These are phyloP conservation scores for Alligator sinensis DNA, from an alignment of 2,113 vertebrate species.

Conservation along the genomic window DNA sequence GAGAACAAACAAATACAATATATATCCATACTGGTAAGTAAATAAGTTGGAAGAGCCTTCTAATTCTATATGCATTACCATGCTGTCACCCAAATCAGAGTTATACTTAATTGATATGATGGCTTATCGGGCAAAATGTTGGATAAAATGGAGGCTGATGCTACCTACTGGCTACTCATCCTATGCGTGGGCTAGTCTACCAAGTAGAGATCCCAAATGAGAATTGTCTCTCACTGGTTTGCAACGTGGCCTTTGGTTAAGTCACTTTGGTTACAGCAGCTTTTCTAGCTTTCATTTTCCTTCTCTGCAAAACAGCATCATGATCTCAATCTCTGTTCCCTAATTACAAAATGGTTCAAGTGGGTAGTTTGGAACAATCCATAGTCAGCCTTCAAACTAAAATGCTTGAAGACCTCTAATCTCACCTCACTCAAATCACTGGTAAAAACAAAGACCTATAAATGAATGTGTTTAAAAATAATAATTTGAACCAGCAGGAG, in stretches of 20 bases:
- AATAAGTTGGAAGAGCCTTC: background rate
- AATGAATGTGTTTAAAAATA: background rate
- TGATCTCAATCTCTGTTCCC: background rate
- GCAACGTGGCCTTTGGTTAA: background rate
- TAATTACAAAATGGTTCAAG: background rate
- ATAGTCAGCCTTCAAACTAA: background rate
- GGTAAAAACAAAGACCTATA: background rate
- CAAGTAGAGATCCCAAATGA: background rate
- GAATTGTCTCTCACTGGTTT: background rate
- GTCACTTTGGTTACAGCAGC: background rate
- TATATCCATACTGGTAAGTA: background rate
- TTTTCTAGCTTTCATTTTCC: background rate
- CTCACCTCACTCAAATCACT: rapidly evolving
- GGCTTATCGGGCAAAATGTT: background rate
- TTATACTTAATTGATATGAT: background rate
- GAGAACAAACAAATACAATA: background rate
- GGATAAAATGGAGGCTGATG: background rate
- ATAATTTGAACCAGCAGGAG: background rate
- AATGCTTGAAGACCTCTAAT: background rate
- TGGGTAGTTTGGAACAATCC: background rate
- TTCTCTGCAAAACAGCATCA: background rate
- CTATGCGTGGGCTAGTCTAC: background rate
- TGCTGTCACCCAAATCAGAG: background rate
- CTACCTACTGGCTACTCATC: background rate
- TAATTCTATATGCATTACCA: background rate